Conservation (phyloP, 2,797 vertebrate genomes). For the Cottoperca gobio region DNA sequence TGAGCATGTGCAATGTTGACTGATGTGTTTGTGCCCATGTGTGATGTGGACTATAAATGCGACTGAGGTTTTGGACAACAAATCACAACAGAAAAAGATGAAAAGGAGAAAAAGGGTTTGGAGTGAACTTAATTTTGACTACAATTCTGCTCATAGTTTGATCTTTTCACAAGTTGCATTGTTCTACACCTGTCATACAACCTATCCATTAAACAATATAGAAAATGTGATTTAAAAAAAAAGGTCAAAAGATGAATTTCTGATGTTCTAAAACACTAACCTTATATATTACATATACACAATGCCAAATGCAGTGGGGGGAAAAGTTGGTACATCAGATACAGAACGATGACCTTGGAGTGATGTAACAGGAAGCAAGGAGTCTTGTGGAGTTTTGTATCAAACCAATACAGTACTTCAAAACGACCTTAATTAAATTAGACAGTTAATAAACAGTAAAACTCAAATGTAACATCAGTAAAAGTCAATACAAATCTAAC, state of each 20-base stretch:
- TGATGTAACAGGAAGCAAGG: constrained; percentile 30
- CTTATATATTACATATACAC: constrained; percentile 14
- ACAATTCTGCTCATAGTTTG: constrained; percentile 12
- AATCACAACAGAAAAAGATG: background rate
- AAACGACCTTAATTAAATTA: constrained; percentile 6
- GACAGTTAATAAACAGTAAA: constrained; percentile 30
- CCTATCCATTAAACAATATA: background rate
- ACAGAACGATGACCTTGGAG: constrained; percentile 22
- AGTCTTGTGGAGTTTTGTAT: constrained; percentile 8
- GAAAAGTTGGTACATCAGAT: background rate
- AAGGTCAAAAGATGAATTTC: constrained; percentile 4
- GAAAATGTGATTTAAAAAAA: background rate
- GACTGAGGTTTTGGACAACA: constrained; percentile 26
- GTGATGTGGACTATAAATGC: background rate
- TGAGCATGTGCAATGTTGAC: constrained; percentile 12
- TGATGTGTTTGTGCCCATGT: constrained; percentile 20
- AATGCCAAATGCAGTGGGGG: background rate
- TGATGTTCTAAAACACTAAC: constrained; percentile 19
- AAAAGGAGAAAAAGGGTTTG: background rate
- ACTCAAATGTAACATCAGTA: constrained; percentile 28
- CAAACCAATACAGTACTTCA: background rate
- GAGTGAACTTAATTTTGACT: background rate
- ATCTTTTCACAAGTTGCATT: constrained; percentile 9
- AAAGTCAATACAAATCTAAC: constrained; percentile 30
- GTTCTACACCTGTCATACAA: constrained; percentile 1